Conservation (phyloP, 2,888 invertebrate genomes). For the Cephus runcator region DNA sequence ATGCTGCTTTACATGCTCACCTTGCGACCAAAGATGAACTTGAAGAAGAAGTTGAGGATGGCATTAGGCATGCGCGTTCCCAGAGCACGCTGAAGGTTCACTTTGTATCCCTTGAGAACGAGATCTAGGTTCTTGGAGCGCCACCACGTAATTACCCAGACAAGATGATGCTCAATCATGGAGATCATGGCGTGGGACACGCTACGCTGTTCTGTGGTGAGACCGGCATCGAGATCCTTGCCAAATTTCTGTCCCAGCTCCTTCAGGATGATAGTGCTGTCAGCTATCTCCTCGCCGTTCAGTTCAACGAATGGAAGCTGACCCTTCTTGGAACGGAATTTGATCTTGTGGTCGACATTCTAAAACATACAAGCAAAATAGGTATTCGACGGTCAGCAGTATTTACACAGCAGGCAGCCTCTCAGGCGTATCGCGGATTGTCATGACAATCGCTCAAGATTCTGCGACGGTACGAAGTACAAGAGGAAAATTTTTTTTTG, state of each 20-base stretch:
- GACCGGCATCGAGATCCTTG: conserved; percentile 84
- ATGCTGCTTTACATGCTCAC: conserved; percentile 65
- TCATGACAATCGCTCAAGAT: not conserved
- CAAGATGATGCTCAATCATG: conserved; percentile 94
- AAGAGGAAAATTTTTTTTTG: not conserved
- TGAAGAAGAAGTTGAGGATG: conserved; percentile 90
- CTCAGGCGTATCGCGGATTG: not conserved
- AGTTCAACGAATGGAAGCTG: conserved; percentile 94
- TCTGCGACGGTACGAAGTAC: not conserved
- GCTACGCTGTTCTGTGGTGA: conserved; percentile 87
- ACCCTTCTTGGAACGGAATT: conserved; percentile 93
- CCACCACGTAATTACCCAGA: conserved; percentile 93
- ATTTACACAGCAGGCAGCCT: not conserved
- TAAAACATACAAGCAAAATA: conserved; percentile 65
- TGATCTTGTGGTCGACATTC: conserved; percentile 96
- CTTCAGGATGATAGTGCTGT: conserved; percentile 90
- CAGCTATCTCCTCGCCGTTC: conserved; percentile 94
- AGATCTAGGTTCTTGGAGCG: conserved; percentile 89
- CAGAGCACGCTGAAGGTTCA: conserved; percentile 88
- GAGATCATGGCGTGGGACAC: conserved; percentile 92
- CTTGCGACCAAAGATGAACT: conserved; percentile 87
- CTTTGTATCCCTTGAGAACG: conserved; percentile 89
- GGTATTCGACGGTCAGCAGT: not conserved
- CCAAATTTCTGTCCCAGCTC: conserved; percentile 85
- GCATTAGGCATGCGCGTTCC: conserved; percentile 89